Evolutionary conservation across 1,140 invertebrate species (phyloP).

Genomic region (Drosophila novamexicana): DNA sequence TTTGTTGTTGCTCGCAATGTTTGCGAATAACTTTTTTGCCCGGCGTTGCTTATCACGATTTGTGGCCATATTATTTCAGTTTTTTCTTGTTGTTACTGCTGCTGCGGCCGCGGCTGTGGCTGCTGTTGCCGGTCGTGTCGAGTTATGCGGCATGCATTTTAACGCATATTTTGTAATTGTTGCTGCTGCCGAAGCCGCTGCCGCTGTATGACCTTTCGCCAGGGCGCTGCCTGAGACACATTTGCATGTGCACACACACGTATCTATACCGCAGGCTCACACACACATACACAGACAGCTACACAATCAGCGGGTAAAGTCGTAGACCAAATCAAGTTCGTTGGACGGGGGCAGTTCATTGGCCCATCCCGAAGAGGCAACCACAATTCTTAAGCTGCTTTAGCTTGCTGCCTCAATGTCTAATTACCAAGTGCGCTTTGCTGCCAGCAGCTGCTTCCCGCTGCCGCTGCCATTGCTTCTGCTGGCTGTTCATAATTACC

Average conservation of each 20-base stretch:
- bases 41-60: conserved; percentile 81
- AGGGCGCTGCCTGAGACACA: conserved; percentile 55
- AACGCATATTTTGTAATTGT: conserved; percentile 83
- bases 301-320: conserved; percentile 13
- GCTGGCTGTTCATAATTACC: conserved; percentile 69
- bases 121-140: conserved; percentile 63
- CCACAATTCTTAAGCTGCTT: conserved; percentile 52
- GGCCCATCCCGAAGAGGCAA: conserved; percentile 47
- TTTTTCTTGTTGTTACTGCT: conserved; percentile 48
- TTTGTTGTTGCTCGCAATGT: conserved; percentile 68
- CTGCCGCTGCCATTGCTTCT: conserved; percentile 7
- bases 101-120: conserved; percentile 9
- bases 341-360: conserved; percentile 72
- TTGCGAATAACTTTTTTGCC: conserved; percentile 75
- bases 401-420: conserved; percentile 70
- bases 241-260: conserved; percentile 65
- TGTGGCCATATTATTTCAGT: conserved; percentile 81
- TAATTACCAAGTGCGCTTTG: conserved; percentile 77
- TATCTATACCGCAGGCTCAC: not conserved
- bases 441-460: conserved; percentile 2
- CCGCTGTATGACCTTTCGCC: conserved; percentile 69
- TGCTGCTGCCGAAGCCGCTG: conserved; percentile 52
- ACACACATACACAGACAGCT: not conserved
- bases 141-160: conserved; percentile 79
- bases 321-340: conserved; percentile 77